Percentiles rank a stretch among this genome's conserved stretches.
Conservation (phyloP, 2,797 vertebrate species). For the Hybognathus amarus region DNA sequence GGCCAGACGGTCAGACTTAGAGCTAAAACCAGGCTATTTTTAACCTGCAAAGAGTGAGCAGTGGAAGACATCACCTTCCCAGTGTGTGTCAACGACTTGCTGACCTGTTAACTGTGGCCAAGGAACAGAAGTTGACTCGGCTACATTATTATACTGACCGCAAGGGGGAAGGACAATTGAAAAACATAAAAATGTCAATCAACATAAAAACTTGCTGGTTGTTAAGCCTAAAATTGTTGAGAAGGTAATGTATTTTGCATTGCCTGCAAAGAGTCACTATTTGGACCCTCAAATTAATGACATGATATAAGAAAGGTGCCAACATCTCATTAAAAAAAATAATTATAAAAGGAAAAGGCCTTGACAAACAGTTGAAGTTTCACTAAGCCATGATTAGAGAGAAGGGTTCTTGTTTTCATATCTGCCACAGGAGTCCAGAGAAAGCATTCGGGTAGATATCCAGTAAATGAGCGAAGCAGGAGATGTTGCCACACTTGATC, state of each 20-base stretch:
- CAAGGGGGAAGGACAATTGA: constrained; percentile 6
- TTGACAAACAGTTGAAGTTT: constrained; percentile 68
- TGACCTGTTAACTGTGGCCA: constrained; percentile 31
- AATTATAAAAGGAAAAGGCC: constrained; percentile 51
- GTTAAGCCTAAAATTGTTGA: constrained; percentile 21
- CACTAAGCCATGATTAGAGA: constrained; percentile 53
- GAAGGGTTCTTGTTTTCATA: constrained; percentile 61
- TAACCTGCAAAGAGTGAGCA: constrained; percentile 42
- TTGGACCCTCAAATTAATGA: constrained; percentile 16
- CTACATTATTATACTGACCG: constrained; percentile 9
- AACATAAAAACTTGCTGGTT: constrained; percentile 26
- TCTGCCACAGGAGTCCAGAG: constrained; percentile 75
- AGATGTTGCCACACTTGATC: constrained; percentile 60
- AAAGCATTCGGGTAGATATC: constrained; percentile 72
- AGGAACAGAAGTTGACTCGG: constrained; percentile 10
- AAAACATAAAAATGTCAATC: constrained; percentile 34
- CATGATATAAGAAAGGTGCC: constrained; percentile 31
- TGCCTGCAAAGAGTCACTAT: not conserved
- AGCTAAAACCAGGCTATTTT: constrained; percentile 62
- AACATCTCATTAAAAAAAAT: constrained; percentile 62
- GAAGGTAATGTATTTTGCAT: constrained; percentile 25
- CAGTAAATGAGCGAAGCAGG: constrained; percentile 70
- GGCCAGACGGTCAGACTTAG: constrained; percentile 61
- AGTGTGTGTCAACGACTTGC: constrained; percentile 40
- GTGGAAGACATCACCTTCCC: constrained; percentile 43